Conservation (phyloP, 1,140 invertebrate genomes). For the Sminthurides bifidus region DNA sequence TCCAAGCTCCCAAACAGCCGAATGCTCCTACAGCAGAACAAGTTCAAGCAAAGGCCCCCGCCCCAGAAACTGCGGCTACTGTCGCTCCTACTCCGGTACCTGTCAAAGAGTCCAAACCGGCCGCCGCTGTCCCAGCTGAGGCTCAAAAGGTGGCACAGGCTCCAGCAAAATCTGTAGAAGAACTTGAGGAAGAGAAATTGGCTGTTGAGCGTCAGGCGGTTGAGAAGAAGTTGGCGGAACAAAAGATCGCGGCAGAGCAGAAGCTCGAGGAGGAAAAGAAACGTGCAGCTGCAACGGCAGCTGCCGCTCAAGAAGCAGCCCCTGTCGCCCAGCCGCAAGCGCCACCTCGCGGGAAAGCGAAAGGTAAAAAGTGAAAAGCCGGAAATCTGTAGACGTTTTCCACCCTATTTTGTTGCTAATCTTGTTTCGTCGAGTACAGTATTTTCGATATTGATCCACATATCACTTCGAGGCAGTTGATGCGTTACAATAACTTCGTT, state of each 20-base stretch:
- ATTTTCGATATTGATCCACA: too few relatives aligned
- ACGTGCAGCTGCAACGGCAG: constrained; percentile 10
- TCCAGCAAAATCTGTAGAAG: constrained; percentile 7
- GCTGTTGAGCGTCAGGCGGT: constrained; percentile 19
- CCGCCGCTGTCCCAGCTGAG: background rate
- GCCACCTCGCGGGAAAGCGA: constrained; percentile 17
- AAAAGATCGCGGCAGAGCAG: constrained; percentile 24
- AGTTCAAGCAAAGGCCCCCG: background rate
- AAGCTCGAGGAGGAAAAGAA: constrained; percentile 22
- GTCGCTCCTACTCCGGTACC: background rate
- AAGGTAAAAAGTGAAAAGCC: constrained; percentile 28
- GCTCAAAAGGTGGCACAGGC: background rate
- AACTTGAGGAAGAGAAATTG: constrained; percentile 14
- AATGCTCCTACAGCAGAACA: background rate
- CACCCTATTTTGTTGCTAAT: too few relatives aligned
- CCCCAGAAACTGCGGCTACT: background rate
- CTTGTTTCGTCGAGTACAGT: too few relatives aligned
- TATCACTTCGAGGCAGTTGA: too few relatives aligned
- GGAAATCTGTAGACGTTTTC: background rate
- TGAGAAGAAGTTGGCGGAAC: constrained; percentile 28
- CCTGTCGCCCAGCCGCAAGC: constrained; percentile 12
- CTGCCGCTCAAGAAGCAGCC: background rate
- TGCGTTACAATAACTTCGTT: too few relatives aligned
- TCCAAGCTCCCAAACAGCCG: too few relatives aligned
- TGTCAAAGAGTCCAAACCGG: background rate